Evolutionary conservation across 1,140 invertebrate species (phyloP).

Genomic region (Eueides isabella): DNA sequence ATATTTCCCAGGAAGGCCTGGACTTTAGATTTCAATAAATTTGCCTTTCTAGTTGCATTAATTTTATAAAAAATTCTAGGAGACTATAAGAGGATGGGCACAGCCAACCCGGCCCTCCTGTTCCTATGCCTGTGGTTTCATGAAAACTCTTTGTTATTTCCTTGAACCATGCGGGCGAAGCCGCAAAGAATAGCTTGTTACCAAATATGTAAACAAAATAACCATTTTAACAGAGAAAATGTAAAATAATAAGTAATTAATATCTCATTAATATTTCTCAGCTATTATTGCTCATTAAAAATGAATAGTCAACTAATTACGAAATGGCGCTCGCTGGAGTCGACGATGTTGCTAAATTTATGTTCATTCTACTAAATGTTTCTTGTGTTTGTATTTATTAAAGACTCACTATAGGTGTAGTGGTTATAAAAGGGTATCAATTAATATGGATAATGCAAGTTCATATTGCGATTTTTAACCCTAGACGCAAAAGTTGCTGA

Average conservation of each 20-base stretch:
- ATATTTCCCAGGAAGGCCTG: no score
- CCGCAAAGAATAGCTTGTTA: background rate
- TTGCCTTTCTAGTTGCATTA: no score
- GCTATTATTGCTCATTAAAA: slow-evolving; percentile 22
- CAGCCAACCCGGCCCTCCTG: no score
- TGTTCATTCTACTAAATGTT: background rate
- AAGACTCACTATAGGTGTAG: background rate
- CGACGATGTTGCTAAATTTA: background rate
- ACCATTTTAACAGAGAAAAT: background rate
- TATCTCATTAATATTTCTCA: background rate
- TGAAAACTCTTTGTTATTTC: no score
- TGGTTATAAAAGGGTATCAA: background rate
- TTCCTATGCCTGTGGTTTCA: no score
- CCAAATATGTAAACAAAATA: background rate
- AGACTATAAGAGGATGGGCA: no score
- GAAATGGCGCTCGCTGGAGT: slow-evolving; percentile 14
- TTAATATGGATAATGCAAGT: background rate
- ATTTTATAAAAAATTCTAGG: no score
- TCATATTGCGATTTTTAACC: background rate
- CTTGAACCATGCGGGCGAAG: no score
- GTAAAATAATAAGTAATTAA: background rate
- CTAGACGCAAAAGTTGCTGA: no score
- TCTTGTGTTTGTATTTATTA: background rate
- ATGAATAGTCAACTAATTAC: slow-evolving; percentile 25
- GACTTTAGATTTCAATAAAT: no score